Base-by-base conservation (phyloP, 2,888 invertebrate genomes). In the Mesorhabditis belari region DNA sequence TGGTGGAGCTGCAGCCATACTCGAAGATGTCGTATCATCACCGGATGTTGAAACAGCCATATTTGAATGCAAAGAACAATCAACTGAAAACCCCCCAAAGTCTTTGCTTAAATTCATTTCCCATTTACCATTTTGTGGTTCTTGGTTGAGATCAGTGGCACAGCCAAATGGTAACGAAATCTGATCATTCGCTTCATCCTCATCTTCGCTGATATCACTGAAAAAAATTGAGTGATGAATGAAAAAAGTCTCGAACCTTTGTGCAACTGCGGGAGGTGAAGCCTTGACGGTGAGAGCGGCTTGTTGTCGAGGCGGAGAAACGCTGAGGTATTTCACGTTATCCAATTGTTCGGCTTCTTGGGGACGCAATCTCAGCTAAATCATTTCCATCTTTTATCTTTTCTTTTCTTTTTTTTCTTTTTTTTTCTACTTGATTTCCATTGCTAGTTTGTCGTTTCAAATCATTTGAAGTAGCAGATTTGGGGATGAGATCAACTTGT, bases 31-130 rank as follows among this genome's bases (percentile, higher is more conserved):
- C 17, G 56, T 60, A n/a, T 69, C 66, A 49, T 72, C 75, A 35
- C 59, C 72, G 5, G 62, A 60, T n/a, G 68, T 62, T 56, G 70
- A 68, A 29, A 78, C 76, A 69, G 75, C 70, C 55, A 76, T 73
- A 56, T 75, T 73, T 17, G 70, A 65, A 19, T 44, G 51, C 17
- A 50, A n/a, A 19, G 51, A 23, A 50, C 6, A 23, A 9, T 9
- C 21, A 23, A 50, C 21, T 9, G 17, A 19, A 9, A n/a, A n/a
- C n/a, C n/a, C n/a, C n/a, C n/a, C n/a, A n/a, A n/a, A n/a, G n/a
- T 44, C 12, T 12, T 44, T 12, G 44, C n/a, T 19, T 23, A 51
- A 51, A 17, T n/a, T n/a, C 21, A n/a, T 9, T 12, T 21, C 44
- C 12, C 44, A 17, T 17, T 35, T 35, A 17, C n/a, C 44, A 9